phyloP scores from a whole-genome alignment of 2,797 vertebrate species.

The Tokudaia tokunoshimensis region DNA sequence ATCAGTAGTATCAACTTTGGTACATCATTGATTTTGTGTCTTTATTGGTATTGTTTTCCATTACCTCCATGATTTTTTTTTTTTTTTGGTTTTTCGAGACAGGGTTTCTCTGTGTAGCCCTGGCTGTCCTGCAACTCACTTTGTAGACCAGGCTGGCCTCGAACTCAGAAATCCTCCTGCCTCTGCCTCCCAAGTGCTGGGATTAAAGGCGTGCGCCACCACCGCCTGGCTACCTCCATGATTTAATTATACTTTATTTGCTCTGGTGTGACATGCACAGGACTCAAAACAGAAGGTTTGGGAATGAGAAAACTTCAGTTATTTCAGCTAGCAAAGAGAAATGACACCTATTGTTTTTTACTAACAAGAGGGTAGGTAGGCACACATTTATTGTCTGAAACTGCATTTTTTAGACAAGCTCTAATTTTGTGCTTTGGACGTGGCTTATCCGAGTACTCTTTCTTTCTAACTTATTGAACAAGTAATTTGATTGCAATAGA shows the following conservation, averaged over 20 bases:
- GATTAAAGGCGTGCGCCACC: no score
- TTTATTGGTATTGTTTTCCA: neutral
- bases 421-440: conserved; percentile 31
- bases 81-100: no score
- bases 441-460: neutral
- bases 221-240: neutral
- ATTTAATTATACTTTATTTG: conserved; percentile 35
- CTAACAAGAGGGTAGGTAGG: neutral
- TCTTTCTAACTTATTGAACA: conserved; percentile 3
- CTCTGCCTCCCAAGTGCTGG: no score
- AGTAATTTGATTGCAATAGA: conserved; percentile 45
- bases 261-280: neutral
- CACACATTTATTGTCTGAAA: conserved; percentile 49
- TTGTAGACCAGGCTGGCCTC: no score
- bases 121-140: no score
- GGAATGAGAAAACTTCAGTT: conserved; percentile 13
- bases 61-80: conserved; percentile 23
- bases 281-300: conserved; percentile 26
- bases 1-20: neutral
- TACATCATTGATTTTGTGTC: neutral
- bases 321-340: neutral
- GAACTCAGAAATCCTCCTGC: no score
- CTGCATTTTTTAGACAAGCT: conserved; percentile 44
- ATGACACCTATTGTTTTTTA: neutral
- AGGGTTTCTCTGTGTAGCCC: no score